Evolutionary conservation across 2,797 vertebrate species (phyloP).

Genomic region (Myripristis murdjan): DNA sequence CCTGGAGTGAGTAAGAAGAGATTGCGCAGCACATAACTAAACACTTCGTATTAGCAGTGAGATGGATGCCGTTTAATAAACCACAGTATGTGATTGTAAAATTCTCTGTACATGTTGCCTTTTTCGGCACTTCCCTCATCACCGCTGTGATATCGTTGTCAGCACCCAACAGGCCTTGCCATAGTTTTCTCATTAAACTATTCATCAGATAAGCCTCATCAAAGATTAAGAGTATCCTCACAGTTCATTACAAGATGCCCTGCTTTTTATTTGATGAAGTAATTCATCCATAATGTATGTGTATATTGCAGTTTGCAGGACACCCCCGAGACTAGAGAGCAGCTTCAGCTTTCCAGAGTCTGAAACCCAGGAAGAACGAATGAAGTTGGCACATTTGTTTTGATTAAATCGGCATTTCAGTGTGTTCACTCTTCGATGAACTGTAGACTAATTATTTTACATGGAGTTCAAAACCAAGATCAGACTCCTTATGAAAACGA

Average conservation of each 20-base stretch:
- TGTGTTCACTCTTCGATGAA: slow-evolving; percentile 55
- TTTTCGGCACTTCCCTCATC: slow-evolving; percentile 43
- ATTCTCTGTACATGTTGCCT: slow-evolving; percentile 34
- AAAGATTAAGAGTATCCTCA: slow-evolving; percentile 82
- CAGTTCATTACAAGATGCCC: slow-evolving; percentile 80
- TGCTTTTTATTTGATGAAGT: slow-evolving; percentile 83
- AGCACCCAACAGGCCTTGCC: slow-evolving; percentile 63
- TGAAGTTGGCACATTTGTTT: slow-evolving; percentile 68
- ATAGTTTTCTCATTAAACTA: slow-evolving; percentile 77
- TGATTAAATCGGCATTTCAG: slow-evolving; percentile 66
- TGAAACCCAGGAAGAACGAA: slow-evolving; percentile 23
- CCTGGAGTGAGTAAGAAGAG: background rate
- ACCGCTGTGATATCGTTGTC: slow-evolving; percentile 58
- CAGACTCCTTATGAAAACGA: slow-evolving; percentile 49
- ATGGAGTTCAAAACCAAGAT: slow-evolving; percentile 46
- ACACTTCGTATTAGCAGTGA: slow-evolving; percentile 28
- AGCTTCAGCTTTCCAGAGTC: slow-evolving; percentile 46
- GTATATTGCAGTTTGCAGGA: slow-evolving; percentile 70
- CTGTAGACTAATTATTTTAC: slow-evolving; percentile 66
- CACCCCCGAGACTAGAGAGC: slow-evolving; percentile 57
- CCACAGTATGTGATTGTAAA: slow-evolving; percentile 34
- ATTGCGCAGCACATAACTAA: background rate
- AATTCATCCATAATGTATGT: slow-evolving; percentile 85
- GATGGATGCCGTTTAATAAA: slow-evolving; percentile 62
- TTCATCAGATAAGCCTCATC: slow-evolving; percentile 80